These are phyloP conservation scores for Gonatopus flavifemur DNA, from an alignment of 1,140 invertebrate species.

Conservation along the genomic window DNA sequence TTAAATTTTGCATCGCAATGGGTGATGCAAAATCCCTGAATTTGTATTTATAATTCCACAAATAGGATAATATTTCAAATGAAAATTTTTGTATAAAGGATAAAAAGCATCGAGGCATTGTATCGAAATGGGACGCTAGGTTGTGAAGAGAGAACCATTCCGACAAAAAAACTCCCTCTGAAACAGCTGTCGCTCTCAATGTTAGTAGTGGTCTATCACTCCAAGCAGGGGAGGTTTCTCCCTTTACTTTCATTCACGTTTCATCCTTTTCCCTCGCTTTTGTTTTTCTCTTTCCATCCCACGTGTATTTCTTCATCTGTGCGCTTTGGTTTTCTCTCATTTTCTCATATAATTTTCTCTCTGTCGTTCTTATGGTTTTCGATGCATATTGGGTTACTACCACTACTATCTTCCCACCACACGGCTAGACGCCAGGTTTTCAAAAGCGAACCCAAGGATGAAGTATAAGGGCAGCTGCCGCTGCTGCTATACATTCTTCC, in stretches of 20 bases:
- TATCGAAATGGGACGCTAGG: too few relatives aligned
- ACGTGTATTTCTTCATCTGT: neutral
- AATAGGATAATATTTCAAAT: too few relatives aligned
- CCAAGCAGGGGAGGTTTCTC: conserved; percentile 30
- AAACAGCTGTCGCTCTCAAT: conserved; percentile 22
- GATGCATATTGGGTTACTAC: conserved; percentile 28
- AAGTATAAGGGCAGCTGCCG: conserved; percentile 37
- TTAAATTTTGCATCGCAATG: too few relatives aligned
- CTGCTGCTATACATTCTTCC: too few relatives aligned
- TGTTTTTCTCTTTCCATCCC: neutral
- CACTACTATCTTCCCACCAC: too few relatives aligned
- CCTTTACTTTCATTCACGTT: neutral
- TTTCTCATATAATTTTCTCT: conserved; percentile 4
- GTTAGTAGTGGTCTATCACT: conserved; percentile 24
- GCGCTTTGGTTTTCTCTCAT: conserved; percentile 8
- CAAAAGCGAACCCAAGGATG: conserved; percentile 34
- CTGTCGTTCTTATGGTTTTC: conserved; percentile 3
- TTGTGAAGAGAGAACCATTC: neutral
- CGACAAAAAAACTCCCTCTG: conserved; percentile 15
- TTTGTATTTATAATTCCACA: too few relatives aligned
- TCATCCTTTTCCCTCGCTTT: conserved; percentile 11
- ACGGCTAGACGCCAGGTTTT: conserved; percentile 24
- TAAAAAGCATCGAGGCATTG: too few relatives aligned
- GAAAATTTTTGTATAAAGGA: too few relatives aligned
- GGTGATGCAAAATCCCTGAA: too few relatives aligned